These are phyloP conservation scores for Corythucha ciliata DNA, from an alignment of 2,888 invertebrate genomes.

Conservation along the genomic window DNA sequence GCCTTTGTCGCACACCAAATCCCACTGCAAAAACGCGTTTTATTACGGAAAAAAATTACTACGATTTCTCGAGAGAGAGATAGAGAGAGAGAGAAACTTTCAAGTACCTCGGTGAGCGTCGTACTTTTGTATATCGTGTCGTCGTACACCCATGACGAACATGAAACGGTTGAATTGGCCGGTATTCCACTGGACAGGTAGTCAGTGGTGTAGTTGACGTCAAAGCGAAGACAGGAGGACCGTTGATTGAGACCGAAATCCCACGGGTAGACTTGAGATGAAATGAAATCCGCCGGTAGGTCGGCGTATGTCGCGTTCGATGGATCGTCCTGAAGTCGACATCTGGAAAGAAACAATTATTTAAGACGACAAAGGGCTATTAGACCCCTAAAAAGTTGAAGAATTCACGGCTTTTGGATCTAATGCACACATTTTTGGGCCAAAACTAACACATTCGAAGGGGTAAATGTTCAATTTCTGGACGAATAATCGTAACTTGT, in stretches of 20 bases:
- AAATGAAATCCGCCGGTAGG: constrained; percentile 42
- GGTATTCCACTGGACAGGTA: constrained; percentile 39
- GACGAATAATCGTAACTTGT: too few relatives aligned
- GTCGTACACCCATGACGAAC: constrained; percentile 54
- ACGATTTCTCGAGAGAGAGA: background rate
- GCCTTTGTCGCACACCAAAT: constrained; percentile 55
- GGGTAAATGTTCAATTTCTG: too few relatives aligned
- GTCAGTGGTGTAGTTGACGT: constrained; percentile 42
- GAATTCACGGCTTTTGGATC: too few relatives aligned
- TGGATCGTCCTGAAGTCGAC: constrained; percentile 50
- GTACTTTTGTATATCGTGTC: constrained; percentile 50
- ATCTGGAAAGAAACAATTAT: too few relatives aligned
- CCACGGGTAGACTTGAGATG: constrained; percentile 48
- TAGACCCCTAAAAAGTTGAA: too few relatives aligned
- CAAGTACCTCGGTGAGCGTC: constrained; percentile 52
- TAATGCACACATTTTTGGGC: too few relatives aligned
- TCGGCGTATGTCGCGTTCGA: constrained; percentile 46
- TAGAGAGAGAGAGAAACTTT: background rate
- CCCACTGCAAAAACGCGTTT: constrained; percentile 51
- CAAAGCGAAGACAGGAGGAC: constrained; percentile 48
- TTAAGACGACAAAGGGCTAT: too few relatives aligned
- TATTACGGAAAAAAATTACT: background rate
- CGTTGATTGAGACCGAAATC: constrained; percentile 43
- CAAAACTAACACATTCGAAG: too few relatives aligned
- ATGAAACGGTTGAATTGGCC: constrained; percentile 41